Base-by-base conservation (phyloP, 2,113 vertebrate species). In the Oncorhynchus nerka region DNA sequence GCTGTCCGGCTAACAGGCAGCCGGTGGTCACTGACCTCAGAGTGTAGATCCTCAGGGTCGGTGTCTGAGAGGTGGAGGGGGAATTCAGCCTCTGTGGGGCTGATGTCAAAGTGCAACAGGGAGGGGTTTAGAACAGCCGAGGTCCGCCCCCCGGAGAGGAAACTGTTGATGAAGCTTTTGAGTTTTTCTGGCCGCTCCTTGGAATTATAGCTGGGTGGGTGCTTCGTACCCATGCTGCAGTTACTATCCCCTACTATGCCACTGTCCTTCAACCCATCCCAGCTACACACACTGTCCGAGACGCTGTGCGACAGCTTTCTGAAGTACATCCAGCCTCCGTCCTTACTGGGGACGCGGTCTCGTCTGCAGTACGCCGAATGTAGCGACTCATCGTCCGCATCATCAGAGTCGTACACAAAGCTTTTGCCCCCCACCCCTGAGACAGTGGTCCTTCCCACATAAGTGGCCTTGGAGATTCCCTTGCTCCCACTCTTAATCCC, bases 281-380 rank as follows among this genome's bases (percentile, higher is more conserved):
- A 96, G 88, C 93, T 93, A 89, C 95, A 95, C 2, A 97, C 89
- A 81, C 95, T 96, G 84, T 97, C 96, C 13, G 96, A 97, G 84
- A 96, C 48, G 59, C 96, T 96, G 59, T 95, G 96, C 8, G 95
- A 94, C 84, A 96, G 91, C 79, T 89, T 94, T 67, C 78, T 93
- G 66, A 90, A 90, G 34, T 83, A 91, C 2, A 89, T 84, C 89
- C 93, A 93, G 83, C 81, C 59, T 20, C 57, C 89, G 82, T 93
- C 90, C 81, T 92, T 94, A 49, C 83, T 92, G 34, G 95, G 93
- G 71, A 91, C 75, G 72, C 90, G 90, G 75, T 91, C 91, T 68
- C 88, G 80, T 70, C 89, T 75, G 3, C 88, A 76, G 2, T 86
- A 74, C 20, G 89, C 76, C 59, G 93, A 92, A 0, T 92, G 91